Evolutionary conservation across 2,797 vertebrate species (phyloP), one percentile per base, ranked within the genome.

Genomic region (Ammospiza maritima): DNA sequence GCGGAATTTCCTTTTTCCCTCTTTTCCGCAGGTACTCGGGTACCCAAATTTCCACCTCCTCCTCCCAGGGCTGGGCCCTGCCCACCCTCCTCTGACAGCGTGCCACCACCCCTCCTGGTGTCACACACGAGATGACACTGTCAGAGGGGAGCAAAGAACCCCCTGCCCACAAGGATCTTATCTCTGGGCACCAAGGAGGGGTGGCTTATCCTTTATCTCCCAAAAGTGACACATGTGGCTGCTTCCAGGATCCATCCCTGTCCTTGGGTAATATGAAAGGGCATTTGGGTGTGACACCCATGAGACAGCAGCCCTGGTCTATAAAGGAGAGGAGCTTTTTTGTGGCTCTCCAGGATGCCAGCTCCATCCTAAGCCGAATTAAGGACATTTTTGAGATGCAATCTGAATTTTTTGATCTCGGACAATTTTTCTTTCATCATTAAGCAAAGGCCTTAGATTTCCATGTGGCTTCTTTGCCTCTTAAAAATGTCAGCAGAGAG

Each of bases 121-220:
- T 36, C 62, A 79, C 10, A 14, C 1, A 0, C 13, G 47, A 51
- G 25, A 13, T 53, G 51, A 26, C 47, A 36, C 10, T 40, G 21
- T 10, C 6, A 34, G n/a, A 61, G 20, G 5, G 19, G 29, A 86
- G 64, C 16, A n/a, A 50, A 78, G 58, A 44, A 75, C 9, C 9
- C 20, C 0, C 0, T 4, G 2, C 10, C 38, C 53, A 32, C 1
- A 6, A 21, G 4, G 27, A 10, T 6, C 38, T 45, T 36, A 16
- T 26, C 22, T 26, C 16, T 76, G 40, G n/a, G 23, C 45, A 29
- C 23, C 5, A 13, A 47, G n/a, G 26, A 42, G 1, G 9, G 4
- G 26, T 38, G 23, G 30, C 27, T 48, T 3, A 1, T 27, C 19
- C 42, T 84, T 71, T 26, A 57, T 48, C 38, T 58, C 32, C 32